phyloP scores from a whole-genome alignment of 2,888 invertebrate genomes.

The Merodon equestris region DNA sequence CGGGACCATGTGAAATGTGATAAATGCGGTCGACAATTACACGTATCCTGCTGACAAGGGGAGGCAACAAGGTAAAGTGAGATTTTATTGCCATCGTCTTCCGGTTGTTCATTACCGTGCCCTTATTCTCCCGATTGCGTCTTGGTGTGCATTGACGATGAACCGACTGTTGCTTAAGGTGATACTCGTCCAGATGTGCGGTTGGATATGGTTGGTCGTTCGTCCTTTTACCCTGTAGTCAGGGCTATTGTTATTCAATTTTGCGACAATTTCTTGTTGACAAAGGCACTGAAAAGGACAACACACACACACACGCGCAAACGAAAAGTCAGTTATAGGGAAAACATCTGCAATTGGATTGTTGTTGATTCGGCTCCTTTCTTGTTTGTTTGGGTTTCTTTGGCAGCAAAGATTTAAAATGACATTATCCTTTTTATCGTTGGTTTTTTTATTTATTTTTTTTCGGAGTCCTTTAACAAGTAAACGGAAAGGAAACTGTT shows the following conservation, averaged over 20 bases:
- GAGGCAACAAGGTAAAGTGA: constrained; percentile 62
- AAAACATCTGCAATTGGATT: constrained; percentile 64
- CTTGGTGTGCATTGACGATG: constrained; percentile 22
- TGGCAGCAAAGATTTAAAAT: constrained; percentile 40
- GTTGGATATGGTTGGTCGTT: constrained; percentile 57
- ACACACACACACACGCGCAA: no score
- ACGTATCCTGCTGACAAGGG: constrained; percentile 56
- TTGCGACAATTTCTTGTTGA: constrained; percentile 56
- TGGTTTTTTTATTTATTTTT: neutral
- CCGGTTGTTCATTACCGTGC: constrained; percentile 53
- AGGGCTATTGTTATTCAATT: constrained; percentile 60
- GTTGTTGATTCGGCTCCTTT: constrained; percentile 35
- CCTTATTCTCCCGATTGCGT: constrained; percentile 41
- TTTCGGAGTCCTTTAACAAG: constrained; percentile 32
- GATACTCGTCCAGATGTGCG: constrained; percentile 53
- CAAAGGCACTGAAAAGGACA: constrained; percentile 19
- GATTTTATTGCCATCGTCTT: constrained; percentile 60
- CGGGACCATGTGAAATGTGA: constrained; percentile 56
- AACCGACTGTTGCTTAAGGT: constrained; percentile 7
- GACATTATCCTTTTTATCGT: constrained; percentile 20
- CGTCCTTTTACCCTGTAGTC: neutral
- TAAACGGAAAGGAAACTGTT: constrained; percentile 56
- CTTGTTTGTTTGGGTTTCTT: constrained; percentile 38
- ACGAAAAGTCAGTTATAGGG: constrained; percentile 54
- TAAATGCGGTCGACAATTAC: constrained; percentile 65